Conservation (phyloP, 2,888 invertebrate species). For the Exephanes ischioxanthus region DNA sequence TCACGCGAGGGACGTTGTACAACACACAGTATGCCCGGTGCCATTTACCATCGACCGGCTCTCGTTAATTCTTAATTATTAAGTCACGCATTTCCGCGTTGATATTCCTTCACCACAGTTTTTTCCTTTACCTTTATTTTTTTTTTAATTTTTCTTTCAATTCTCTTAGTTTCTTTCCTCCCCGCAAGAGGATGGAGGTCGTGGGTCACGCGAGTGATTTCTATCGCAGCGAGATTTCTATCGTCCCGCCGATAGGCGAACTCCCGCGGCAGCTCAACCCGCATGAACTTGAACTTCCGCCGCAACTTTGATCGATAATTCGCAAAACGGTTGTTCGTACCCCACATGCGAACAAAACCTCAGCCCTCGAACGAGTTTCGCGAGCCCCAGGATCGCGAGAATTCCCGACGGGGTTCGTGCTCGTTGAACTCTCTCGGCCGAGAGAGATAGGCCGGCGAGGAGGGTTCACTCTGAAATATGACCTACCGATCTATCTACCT, state of each 20-base stretch:
- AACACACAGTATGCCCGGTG: slow-evolving; percentile 2
- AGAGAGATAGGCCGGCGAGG: background rate
- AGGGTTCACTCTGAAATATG: slow-evolving; percentile 39
- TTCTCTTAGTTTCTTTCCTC: background rate
- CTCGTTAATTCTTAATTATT: slow-evolving; percentile 56
- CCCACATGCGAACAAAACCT: background rate
- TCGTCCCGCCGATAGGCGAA: background rate
- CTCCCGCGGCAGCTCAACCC: background rate
- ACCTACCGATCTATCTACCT: slow-evolving; percentile 42
- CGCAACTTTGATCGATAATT: background rate
- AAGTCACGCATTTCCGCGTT: slow-evolving; percentile 61
- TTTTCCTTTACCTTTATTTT: background rate
- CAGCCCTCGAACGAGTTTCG: background rate
- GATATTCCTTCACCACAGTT: background rate
- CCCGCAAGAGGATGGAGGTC: background rate
- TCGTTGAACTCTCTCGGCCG: slow-evolving; percentile 10
- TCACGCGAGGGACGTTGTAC: slow-evolving; percentile 58
- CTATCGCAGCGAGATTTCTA: background rate
- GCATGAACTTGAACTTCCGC: slow-evolving; percentile 7
- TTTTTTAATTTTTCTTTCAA: background rate
- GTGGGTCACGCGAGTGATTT: background rate
- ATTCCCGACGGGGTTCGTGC: slow-evolving; percentile 27
- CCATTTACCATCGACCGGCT: slow-evolving; percentile 46
- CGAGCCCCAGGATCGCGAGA: slow-evolving; percentile 23
- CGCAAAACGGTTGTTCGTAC: background rate